Base-by-base conservation (phyloP, 2,797 vertebrate genomes). In the Otolemur crassicaudatus region DNA sequence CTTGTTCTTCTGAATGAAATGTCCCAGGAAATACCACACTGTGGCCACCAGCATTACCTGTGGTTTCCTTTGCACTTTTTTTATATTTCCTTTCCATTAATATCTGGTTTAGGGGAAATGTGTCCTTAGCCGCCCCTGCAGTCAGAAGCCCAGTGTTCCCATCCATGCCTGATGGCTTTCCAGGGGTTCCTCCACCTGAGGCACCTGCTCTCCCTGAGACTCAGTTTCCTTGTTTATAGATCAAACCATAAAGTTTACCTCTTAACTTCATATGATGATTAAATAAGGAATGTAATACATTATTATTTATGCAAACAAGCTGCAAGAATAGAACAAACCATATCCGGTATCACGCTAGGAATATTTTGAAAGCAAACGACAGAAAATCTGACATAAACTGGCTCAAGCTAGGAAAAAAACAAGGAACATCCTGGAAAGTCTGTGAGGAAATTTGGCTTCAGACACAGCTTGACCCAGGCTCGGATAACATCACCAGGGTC, bases 291-390 rank as follows among this genome's bases (percentile, higher is more conserved):
- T 67, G 61, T 76, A 89, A 73, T 86, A n/a, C 29, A 75, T 75
- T 79, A 40, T 53, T 53, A 12, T 53, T 92, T 94, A 92, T 82
- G 46, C 56, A 83, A 81, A 12, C 75, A 40, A 27, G 8, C 84
- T 80, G 29, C 80, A 87, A 91, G 97, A 63, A 37, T 49, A 53
- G 27, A 37, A 43, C 70, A 60, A 89, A 34, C 53, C 53, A 91
- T 75, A 56, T 46, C 72, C 20, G 46, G 9, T 19, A 65, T 76
- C 29, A 23, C 19, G 34, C 58, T 92, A 75, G 72, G 58, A 91
- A 91, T 70, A 91, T 92, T 90, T 89, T 91, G 77, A 87, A 72
- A 73, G 40, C 53, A 82, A 95, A 84, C 46, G 43, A 76, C 60
- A 94, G 94, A 84, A 94, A 95, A 90, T 8, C 83, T 43, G 79